Base-by-base conservation (phyloP, 2,888 invertebrate genomes). In the Eretmocerus hayati region DNA sequence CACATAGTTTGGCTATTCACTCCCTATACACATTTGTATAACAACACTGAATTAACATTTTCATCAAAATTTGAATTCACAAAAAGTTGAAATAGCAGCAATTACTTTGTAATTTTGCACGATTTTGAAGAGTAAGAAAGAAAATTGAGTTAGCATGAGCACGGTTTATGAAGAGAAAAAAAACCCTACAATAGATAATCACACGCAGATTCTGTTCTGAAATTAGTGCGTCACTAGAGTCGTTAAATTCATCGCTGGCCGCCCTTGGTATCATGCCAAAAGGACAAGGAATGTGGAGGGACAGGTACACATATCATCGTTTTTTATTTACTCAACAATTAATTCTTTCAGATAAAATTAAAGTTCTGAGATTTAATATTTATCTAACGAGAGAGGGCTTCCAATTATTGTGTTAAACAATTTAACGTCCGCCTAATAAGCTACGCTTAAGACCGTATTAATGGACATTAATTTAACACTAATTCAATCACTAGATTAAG, bases 281-380 rank as follows among this genome's bases (percentile, higher is more conserved):
- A 67, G 69, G 70, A 66, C 68, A 67, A 67, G 73, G 73, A 67
- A 73, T 73, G 73, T 72, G 71, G 72, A 71, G 73, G 72, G 73
- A 73, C 73, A 73, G 73, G 74, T 74, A 74, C 66, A 54, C 50
- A 37, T 43, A 42, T 33, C 26, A 50, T 37, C 50, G 48, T 51
- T 53, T 53, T 46, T 47, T 48, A 48, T 48, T 50, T 38, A 15
- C 30, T 30, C 15, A 22, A 16, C 23, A 20, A 35, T 32, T 43
- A 35, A 18, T 36, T 42, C 38, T 30, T 44, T 31, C 20, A 37
- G 26, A 44, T 13, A 22, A 35, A 32, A 33, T 31, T 30, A 36
- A 33, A 33, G 23, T 38, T 35, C 23, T 51, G 47, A 32, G 26
- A 36, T n/a, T n/a, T n/a, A 40, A 36, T 20, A 44, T 37, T 23